phyloP scores from a whole-genome alignment of 2,113 vertebrate genomes.

The Psittacara wagleri region DNA sequence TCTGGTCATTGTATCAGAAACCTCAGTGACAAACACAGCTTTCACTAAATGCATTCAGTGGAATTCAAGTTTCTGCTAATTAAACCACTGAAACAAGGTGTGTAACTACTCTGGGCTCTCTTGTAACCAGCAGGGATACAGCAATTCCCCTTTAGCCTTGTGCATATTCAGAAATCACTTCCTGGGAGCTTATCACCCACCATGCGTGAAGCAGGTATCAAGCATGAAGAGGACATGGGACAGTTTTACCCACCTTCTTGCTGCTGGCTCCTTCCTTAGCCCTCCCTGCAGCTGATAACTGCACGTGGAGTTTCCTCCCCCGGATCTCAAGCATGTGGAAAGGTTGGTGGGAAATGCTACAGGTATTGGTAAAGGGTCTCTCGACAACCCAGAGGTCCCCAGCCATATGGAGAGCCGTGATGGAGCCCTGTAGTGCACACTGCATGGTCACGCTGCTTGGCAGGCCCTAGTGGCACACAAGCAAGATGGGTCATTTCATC shows the following conservation, averaged over 20 bases:
- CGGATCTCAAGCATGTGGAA: not conserved
- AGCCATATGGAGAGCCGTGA: not conserved
- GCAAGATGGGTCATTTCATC: not conserved
- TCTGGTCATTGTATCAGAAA: not conserved
- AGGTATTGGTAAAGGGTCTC: not conserved
- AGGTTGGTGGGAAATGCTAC: not conserved
- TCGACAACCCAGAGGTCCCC: not conserved
- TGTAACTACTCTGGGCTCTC: not conserved
- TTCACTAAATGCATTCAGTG: not conserved
- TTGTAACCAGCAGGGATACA: not conserved
- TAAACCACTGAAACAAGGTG: not conserved
- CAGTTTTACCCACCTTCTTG: not conserved
- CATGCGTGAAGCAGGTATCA: not conserved
- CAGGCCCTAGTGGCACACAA: not conserved
- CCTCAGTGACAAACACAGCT: not conserved
- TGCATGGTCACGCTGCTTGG: fast-evolving
- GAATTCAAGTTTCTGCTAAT: not conserved
- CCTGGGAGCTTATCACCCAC: not conserved
- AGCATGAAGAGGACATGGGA: not conserved
- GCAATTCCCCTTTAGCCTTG: not conserved
- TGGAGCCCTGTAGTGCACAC: not conserved
- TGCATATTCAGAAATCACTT: not conserved
- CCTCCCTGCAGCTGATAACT: fast-evolving
- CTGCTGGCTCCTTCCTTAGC: not conserved
- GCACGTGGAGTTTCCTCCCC: not conserved